Evolutionary conservation across 2,888 invertebrate genomes (phyloP).

Genomic region (Leptopilina syphax): DNA sequence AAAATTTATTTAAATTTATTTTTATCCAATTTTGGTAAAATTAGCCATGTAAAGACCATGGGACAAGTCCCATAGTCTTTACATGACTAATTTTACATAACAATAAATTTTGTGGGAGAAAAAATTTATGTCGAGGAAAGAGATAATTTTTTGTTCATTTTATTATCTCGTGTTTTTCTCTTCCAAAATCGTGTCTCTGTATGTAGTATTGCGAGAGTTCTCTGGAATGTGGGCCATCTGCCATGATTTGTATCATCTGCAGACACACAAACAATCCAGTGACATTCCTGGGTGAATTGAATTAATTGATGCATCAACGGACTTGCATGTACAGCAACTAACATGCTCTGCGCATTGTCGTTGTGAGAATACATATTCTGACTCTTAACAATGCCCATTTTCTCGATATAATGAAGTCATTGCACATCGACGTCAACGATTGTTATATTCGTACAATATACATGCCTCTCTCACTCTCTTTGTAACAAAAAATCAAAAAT

Average conservation of each 20-base stretch:
- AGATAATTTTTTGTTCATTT: background rate
- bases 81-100: too few species aligned
- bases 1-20: too few species aligned
- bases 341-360: slow-evolving; percentile 17
- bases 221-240: slow-evolving; percentile 24
- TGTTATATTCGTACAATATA: background rate
- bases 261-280: slow-evolving; percentile 33
- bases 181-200: background rate
- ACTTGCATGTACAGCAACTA: background rate
- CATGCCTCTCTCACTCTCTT: too few species aligned
- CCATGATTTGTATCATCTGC: slow-evolving; percentile 28
- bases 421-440: slow-evolving; percentile 27
- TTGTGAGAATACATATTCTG: slow-evolving; percentile 25
- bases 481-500: background rate
- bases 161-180: background rate
- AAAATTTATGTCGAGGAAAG: too few species aligned
- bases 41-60: too few species aligned
- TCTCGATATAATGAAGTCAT: slow-evolving; percentile 33
- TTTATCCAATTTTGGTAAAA: too few species aligned
- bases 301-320: slow-evolving; percentile 37
- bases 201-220: background rate
- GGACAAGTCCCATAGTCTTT: too few species aligned
- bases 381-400: slow-evolving; percentile 31
- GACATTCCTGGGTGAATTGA: slow-evolving; percentile 32
- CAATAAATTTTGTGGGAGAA: too few species aligned